Conservation (phyloP, 2,797 vertebrate genomes). For the Bufotes viridis region DNA sequence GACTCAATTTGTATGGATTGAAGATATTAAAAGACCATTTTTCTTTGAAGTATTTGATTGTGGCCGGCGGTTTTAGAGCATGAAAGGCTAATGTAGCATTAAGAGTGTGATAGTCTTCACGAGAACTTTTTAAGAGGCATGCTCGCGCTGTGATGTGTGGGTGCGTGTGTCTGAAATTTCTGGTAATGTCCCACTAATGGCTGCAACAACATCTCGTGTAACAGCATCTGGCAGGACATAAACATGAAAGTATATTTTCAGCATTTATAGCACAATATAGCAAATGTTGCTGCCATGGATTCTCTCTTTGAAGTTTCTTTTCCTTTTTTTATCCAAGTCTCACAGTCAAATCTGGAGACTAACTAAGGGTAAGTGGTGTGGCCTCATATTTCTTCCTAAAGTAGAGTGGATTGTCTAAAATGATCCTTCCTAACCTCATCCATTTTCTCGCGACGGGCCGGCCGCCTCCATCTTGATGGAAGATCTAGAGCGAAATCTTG, state of each 20-base stretch:
- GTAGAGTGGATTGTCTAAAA: too few species aligned
- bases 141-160: not conserved
- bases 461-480: too few species aligned
- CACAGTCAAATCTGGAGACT: too few species aligned
- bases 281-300: not conserved
- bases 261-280: constrained; percentile 15
- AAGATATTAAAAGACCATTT: constrained; percentile 15
- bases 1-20: not conserved
- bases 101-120: constrained; percentile 28
- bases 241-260: not conserved
- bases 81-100: constrained; percentile 26
- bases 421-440: too few species aligned
- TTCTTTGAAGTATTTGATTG: constrained; percentile 28
- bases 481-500: too few species aligned
- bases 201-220: not conserved
- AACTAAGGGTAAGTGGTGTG: not conserved
- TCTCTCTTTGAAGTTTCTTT: constrained; percentile 8
- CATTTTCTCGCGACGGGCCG: too few species aligned
- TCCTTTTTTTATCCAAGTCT: not conserved
- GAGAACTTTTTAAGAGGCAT: not conserved
- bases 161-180: constrained; percentile 2
- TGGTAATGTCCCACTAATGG: constrained; percentile 18
- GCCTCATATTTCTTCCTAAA: too few species aligned
- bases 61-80: constrained; percentile 17
- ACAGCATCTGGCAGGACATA: constrained; percentile 18